phyloP scores from a whole-genome alignment of 2,888 invertebrate species.

The Agriopis aurantiaria region DNA sequence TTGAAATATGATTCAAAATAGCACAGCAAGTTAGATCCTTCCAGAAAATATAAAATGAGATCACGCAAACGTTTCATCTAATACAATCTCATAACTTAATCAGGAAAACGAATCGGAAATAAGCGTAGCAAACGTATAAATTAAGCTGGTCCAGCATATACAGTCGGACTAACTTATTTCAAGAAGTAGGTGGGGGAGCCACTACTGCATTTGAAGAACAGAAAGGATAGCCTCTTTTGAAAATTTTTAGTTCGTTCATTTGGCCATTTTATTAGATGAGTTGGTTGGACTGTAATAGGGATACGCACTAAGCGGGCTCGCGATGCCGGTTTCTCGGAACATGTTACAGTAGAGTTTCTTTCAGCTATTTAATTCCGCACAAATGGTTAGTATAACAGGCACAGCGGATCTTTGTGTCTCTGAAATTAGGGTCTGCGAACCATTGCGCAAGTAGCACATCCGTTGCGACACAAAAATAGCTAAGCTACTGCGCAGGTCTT shows the following conservation, averaged over 20 bases:
- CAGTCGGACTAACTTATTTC: neutral
- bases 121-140: constrained; percentile 29
- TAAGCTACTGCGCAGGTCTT: too few relatives aligned
- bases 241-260: neutral
- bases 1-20: neutral
- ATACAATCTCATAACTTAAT: constrained; percentile 34
- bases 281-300: neutral
- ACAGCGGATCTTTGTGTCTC: too few relatives aligned
- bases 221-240: neutral
- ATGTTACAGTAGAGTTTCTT: neutral
- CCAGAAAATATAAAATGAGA: constrained; percentile 13
- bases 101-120: constrained; percentile 32
- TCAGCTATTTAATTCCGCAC: neutral
- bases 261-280: neutral
- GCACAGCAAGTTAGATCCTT: neutral
- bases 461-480: too few relatives aligned
- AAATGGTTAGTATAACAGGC: neutral
- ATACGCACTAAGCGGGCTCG: neutral
- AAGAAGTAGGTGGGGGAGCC: neutral
- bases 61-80: constrained; percentile 26
- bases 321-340: neutral
- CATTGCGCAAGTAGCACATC: too few relatives aligned
- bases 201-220: neutral
- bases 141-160: neutral
- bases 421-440: too few relatives aligned